These are phyloP conservation scores for Actinia equina DNA, from an alignment of 64 coral and sea anemone genomes.

Conservation along the genomic window DNA sequence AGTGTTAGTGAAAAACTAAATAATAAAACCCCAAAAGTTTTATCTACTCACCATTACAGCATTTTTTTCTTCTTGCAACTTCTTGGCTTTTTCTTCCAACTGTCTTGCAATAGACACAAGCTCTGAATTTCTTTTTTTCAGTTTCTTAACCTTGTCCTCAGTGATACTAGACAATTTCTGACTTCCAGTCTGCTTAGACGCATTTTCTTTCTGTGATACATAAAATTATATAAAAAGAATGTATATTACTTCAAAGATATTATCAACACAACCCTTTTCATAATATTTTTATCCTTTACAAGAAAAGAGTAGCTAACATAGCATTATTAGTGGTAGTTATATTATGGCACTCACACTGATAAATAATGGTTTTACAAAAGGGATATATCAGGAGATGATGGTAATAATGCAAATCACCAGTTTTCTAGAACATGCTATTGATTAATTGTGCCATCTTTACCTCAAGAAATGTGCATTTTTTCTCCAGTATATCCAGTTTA, in stretches of 20 bases:
- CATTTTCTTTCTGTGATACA: conserved; percentile 51
- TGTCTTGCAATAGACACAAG: conserved; percentile 92
- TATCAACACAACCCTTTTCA: not conserved
- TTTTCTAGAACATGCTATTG: too few relatives aligned
- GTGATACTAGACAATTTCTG: conserved; percentile 47
- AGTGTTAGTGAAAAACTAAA: not conserved
- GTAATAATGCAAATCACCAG: too few relatives aligned
- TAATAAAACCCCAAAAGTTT: not conserved
- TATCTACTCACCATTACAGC: conserved; percentile 31
- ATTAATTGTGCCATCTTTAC: conserved; percentile 16
- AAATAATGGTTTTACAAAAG: not conserved
- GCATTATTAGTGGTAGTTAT: not conserved
- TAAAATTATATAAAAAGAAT: not conserved
- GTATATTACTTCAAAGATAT: not conserved
- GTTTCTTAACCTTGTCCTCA: conserved; percentile 93
- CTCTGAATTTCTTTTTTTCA: conserved; percentile 96
- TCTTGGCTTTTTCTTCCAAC: conserved; percentile 95
- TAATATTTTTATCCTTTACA: not conserved
- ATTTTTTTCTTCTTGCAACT: conserved; percentile 91
- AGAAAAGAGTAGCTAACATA: not conserved
- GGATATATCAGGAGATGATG: too few relatives aligned
- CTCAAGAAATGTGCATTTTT: conserved; percentile 83
- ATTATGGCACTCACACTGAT: too few relatives aligned
- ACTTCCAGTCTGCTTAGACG: conserved; percentile 42
- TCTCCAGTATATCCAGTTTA: conserved; percentile 66